These are phyloP conservation scores for Zelostemma sp. DNA, from an alignment of 1,140 invertebrate genomes.

Conservation along the genomic window DNA sequence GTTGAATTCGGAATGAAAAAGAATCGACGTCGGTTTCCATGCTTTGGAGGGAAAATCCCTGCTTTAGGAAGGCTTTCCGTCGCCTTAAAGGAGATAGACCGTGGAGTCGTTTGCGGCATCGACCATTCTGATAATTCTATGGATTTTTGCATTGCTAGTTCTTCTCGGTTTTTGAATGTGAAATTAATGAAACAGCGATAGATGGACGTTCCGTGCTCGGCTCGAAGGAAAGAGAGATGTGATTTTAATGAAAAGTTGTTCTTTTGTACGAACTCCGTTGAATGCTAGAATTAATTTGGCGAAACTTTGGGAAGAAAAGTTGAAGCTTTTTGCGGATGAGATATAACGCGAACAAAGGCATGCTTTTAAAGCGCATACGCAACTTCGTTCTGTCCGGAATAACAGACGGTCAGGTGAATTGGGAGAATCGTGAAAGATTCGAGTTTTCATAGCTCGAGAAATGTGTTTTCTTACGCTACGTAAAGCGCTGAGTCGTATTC, in stretches of 20 bases:
- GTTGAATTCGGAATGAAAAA: too few relatives aligned
- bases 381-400: too few relatives aligned
- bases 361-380: too few relatives aligned
- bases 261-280: too few relatives aligned
- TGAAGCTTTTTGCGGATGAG: not conserved
- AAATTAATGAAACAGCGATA: too few relatives aligned
- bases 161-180: not conserved
- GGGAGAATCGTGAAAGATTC: not conserved
- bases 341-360: not conserved
- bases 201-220: not conserved
- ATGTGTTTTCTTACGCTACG: constrained; percentile 31
- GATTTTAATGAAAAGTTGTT: too few relatives aligned
- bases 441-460: constrained; percentile 26
- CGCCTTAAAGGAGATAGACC: constrained; percentile 62
- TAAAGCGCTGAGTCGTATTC: constrained; percentile 24
- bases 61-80: too few relatives aligned
- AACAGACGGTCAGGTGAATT: too few relatives aligned
- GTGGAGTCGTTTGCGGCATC: constrained; percentile 24
- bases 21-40: too few relatives aligned
- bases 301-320: not conserved
- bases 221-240: not conserved
- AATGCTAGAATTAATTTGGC: too few relatives aligned
- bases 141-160: not conserved
- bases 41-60: too few relatives aligned
- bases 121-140: constrained; percentile 31